Evolutionary conservation across 2,888 invertebrate species (phyloP).

Genomic region (Latrodectus elegans): DNA sequence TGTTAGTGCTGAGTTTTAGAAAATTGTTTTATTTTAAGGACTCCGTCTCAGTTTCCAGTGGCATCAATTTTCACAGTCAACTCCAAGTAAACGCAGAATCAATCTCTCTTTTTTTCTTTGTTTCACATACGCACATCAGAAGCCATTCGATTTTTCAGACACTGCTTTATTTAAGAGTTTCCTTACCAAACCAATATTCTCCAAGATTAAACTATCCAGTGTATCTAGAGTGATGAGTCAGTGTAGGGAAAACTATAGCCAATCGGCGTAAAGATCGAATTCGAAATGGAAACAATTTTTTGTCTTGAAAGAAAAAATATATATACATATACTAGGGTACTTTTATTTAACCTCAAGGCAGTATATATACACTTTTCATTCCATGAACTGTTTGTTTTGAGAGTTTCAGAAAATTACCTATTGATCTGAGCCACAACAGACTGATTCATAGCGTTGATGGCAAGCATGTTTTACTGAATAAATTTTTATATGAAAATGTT

Average conservation of each 20-base stretch:
- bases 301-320: no score
- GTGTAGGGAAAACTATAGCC: background rate
- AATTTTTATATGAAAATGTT: no score
- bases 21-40: background rate
- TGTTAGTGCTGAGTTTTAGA: background rate
- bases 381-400: no score
- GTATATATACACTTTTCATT: no score
- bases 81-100: conserved; percentile 24
- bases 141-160: conserved; percentile 16
- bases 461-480: no score
- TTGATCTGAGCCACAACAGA: no score
- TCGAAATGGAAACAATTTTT: no score
- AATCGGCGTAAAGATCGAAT: no score
- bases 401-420: no score
- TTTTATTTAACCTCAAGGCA: no score
- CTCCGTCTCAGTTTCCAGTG: background rate
- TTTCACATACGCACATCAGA: background rate
- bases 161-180: conserved; percentile 30
- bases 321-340: no score
- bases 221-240: conserved; percentile 35
- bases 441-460: no score
- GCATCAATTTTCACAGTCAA: conserved; percentile 42
- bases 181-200: conserved; percentile 10
- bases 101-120: conserved; percentile 34
- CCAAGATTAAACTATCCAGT: conserved; percentile 48